These are phyloP conservation scores for Lordiphosa clarofinis DNA, from an alignment of 1,140 invertebrate species.

Conservation along the genomic window DNA sequence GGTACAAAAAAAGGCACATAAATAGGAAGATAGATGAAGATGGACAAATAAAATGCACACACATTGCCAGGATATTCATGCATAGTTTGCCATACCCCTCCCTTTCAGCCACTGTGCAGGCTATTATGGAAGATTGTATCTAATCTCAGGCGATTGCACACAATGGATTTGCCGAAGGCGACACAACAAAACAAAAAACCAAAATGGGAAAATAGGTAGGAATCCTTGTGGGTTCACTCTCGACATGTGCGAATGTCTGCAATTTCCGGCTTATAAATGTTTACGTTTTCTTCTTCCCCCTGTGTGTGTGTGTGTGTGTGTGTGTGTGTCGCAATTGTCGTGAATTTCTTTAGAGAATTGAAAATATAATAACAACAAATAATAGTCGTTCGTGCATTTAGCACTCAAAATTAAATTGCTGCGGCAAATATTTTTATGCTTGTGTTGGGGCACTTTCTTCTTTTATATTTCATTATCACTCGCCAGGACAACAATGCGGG, in stretches of 20 bases:
- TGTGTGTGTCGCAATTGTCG: conserved; percentile 39
- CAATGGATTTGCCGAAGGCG: conserved; percentile 74
- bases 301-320: no score
- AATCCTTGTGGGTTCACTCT: conserved; percentile 21
- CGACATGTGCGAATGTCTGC: conserved; percentile 40
- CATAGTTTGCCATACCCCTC: conserved; percentile 18
- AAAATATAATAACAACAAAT: conserved; percentile 43
- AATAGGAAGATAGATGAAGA: conserved; percentile 24
- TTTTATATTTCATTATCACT: conserved; percentile 23
- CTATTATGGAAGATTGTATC: conserved; percentile 77
- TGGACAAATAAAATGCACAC: conserved; percentile 45
- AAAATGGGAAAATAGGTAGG: neutral
- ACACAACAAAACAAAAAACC: conserved; percentile 32
- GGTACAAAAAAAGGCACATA: conserved; percentile 38
- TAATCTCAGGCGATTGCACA: conserved; percentile 76
- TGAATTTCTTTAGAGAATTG: conserved; percentile 64
- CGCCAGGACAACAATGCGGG: conserved; percentile 12
- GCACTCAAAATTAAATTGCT: conserved; percentile 10
- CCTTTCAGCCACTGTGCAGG: conserved; percentile 21
- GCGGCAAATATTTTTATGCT: conserved; percentile 8
- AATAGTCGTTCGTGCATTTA: conserved; percentile 16
- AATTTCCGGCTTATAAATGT: conserved; percentile 76
- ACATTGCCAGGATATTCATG: neutral
- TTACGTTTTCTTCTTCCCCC: conserved; percentile 12
- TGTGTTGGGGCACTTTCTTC: conserved; percentile 8